A percentile compares a stretch with the other conserved stretches of the same genome.
phyloP scores from a whole-genome alignment of 2,113 vertebrate species.

The Gobius niger region DNA sequence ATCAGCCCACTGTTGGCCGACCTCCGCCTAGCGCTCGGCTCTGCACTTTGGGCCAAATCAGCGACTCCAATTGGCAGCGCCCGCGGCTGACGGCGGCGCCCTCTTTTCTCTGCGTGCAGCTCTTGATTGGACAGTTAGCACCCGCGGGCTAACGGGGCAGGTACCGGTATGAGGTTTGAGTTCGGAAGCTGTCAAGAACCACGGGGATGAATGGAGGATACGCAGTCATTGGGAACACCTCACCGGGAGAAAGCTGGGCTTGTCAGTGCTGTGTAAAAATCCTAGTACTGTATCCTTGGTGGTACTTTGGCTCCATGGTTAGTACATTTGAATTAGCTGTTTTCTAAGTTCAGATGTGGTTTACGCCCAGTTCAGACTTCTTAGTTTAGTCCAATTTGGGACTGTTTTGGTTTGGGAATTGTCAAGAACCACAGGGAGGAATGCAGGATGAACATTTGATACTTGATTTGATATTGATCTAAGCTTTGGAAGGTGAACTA shows the following conservation, averaged over 20 bases:
- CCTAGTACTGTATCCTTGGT: neutral
- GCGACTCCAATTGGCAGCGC: constrained; percentile 20
- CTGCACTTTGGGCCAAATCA: constrained; percentile 33
- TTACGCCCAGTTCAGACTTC: no score
- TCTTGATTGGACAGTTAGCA: constrained; percentile 41
- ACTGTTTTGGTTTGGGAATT: constrained; percentile 26
- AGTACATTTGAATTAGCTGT: neutral
- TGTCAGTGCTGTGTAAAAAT: neutral
- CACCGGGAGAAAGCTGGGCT: neutral
- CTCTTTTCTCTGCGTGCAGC: constrained; percentile 43
- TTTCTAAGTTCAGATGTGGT: no score
- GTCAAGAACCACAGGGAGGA: constrained; percentile 46
- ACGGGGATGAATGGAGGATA: neutral
- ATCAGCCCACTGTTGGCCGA: constrained; percentile 36
- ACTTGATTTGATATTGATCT: no score
- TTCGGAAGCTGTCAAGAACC: constrained; percentile 54
- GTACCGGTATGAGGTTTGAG: neutral
- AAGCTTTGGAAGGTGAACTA: no score
- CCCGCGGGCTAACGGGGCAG: constrained; percentile 4
- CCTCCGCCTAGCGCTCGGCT: constrained; percentile 16
- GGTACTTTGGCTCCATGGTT: no score
- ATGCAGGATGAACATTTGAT: neutral
- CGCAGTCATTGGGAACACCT: neutral
- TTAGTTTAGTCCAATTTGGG: no score
- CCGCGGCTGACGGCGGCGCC: constrained; percentile 11